Base-by-base conservation (phyloP, 2,797 vertebrate species). In the Vultur gryphus region DNA sequence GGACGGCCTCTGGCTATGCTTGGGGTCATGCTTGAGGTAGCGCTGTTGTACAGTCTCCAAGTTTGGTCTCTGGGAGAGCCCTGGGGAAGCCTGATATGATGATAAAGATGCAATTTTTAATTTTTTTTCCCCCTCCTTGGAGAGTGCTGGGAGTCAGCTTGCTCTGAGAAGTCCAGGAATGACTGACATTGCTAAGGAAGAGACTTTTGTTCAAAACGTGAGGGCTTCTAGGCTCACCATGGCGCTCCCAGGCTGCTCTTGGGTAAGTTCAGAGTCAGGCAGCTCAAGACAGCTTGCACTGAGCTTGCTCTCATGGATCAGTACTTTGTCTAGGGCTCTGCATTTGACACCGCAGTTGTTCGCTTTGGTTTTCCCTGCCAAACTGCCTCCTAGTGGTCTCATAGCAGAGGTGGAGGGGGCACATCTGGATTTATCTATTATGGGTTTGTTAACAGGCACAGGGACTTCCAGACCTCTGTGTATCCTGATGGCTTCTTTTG, bases 291-390 rank as follows among this genome's bases (percentile, higher is more conserved):
- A 2, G 18, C 26, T 89, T n/a, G 13, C 10, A 7, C 11, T 44
- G 49, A 44, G 7, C 31, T 85, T 0, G 0, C 5, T 54, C 1
- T 49, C 0, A 0, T 16, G 29, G 10, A 41, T 66, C 39, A 33
- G 4, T 18, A 3, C 15, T 55, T 81, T 5, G n/a, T 13, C 7
- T 16, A 39, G 48, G 15, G 7, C 54, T 88, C 61, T 71, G 29
- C 17, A 16, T 52, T 28, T 41, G 37, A 52, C 11, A 18, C 26
- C 1, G 1, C 13, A 5, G 14, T 8, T 3, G 0, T 41, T 77
- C 1, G 3, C n/a, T 80, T 81, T 28, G 28, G 7, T 67, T 88
- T 83, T 61, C 28, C 15, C 26, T 54, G 28, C 14, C 18, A 51
- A 78, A 55, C 11, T 75, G 14, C 31, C 20, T 75, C 2, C 1